A percentile compares a stretch with the other conserved stretches of the same genome.
Conservation (phyloP, 2,797 vertebrate species). For the Amazonetta brasiliensis region DNA sequence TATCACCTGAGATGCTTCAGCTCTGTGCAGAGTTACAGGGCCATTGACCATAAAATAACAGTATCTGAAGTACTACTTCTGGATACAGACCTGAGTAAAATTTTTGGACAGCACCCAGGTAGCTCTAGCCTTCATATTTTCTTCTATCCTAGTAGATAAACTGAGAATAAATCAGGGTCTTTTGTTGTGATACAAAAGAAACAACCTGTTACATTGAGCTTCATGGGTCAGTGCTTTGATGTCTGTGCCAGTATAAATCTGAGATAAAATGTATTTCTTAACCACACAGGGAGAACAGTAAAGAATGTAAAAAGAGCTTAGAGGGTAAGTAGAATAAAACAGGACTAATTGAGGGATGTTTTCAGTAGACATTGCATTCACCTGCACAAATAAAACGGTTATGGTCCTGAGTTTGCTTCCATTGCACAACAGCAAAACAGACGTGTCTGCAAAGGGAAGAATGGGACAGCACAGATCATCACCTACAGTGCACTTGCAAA, state of each 20-base stretch:
- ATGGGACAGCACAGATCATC: neutral
- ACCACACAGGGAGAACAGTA: neutral
- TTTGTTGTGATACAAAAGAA: constrained; percentile 25
- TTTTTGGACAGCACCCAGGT: constrained; percentile 34
- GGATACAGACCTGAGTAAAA: constrained; percentile 21
- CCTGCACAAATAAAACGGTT: neutral
- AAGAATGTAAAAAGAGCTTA: neutral
- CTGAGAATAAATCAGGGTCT: constrained; percentile 40
- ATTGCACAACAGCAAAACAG: neutral
- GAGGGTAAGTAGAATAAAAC: neutral
- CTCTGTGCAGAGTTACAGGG: neutral
- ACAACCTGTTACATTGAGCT: neutral
- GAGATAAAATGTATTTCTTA: neutral
- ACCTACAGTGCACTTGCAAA: neutral
- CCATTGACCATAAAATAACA: neutral
- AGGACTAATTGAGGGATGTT: neutral
- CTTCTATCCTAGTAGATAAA: constrained; percentile 14
- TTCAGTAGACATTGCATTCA: neutral
- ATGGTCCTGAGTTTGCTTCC: neutral
- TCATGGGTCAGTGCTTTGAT: constrained; percentile 21
- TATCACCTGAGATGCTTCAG: neutral
- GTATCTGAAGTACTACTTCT: neutral
- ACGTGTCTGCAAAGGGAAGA: neutral
- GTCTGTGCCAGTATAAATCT: neutral
- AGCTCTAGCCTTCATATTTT: constrained; percentile 7